phyloP scores from a whole-genome alignment of 2,888 invertebrate genomes.

The Metalampra italica region DNA sequence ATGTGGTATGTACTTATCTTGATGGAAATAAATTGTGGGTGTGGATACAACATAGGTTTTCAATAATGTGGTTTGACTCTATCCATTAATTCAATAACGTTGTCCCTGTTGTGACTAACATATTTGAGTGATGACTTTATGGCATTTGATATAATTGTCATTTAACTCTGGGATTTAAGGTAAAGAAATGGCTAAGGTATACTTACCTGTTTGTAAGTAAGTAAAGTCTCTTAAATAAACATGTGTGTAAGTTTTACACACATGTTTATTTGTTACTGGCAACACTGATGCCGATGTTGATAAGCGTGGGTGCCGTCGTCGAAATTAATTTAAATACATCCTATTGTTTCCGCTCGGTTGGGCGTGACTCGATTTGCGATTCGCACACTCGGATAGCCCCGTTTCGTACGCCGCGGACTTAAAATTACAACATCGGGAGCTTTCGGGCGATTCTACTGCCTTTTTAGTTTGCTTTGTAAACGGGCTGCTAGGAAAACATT shows the following conservation, averaged over 20 bases:
- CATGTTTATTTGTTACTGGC: background rate
- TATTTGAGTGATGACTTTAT: no score
- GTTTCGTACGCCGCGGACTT: slow-evolving; percentile 52
- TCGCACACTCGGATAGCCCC: slow-evolving; percentile 58
- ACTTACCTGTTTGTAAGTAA: background rate
- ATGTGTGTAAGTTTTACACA: background rate
- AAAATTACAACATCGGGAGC: slow-evolving; percentile 54
- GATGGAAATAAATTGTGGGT: no score
- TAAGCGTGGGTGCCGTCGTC: slow-evolving; percentile 17
- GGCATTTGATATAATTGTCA: no score
- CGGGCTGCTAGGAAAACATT: background rate
- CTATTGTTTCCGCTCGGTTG: slow-evolving; percentile 61
- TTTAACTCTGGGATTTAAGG: no score
- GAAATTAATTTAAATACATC: slow-evolving; percentile 71
- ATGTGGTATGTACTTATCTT: no score
- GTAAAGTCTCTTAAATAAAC: no score
- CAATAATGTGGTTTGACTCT: no score
- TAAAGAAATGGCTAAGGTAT: background rate
- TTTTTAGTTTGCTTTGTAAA: slow-evolving; percentile 35
- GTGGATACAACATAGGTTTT: no score
- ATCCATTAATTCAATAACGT: no score
- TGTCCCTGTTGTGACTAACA: no score
- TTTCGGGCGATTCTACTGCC: slow-evolving; percentile 32
- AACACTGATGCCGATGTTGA: slow-evolving; percentile 1
- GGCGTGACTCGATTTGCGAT: slow-evolving; percentile 66